Conservation (phyloP, 2,888 invertebrate species). For the Dorcus parallelipipedus region DNA sequence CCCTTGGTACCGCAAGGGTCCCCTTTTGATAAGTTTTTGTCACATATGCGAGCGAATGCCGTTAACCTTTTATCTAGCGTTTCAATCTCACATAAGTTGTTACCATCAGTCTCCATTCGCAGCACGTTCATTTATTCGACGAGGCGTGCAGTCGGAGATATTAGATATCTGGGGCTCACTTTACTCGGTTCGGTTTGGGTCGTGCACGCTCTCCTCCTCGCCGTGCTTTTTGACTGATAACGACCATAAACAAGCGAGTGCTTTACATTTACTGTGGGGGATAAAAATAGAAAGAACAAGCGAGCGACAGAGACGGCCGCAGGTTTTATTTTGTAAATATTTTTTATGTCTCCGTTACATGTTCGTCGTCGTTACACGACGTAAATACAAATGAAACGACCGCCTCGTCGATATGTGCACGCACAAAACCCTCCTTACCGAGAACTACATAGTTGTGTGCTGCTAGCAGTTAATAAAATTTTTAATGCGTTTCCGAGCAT, state of each 20-base stretch:
- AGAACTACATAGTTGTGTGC: no score
- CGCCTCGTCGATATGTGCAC: no score
- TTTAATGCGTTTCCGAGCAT: no score
- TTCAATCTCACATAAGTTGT: constrained; percentile 35
- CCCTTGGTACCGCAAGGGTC: constrained; percentile 25
- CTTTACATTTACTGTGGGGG: constrained; percentile 8
- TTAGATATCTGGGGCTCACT: constrained; percentile 26
- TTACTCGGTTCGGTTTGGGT: neutral
- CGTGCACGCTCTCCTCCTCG: neutral
- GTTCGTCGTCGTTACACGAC: no score
- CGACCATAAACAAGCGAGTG: constrained; percentile 11
- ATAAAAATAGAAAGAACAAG: neutral
- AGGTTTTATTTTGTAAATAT: no score
- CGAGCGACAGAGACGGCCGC: no score
- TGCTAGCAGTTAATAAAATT: no score
- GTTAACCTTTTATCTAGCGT: constrained; percentile 38
- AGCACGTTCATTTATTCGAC: constrained; percentile 35
- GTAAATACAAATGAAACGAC: no score
- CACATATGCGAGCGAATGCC: constrained; percentile 35
- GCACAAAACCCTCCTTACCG: no score
- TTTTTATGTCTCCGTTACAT: no score
- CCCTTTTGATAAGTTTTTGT: constrained; percentile 30
- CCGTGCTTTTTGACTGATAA: constrained; percentile 12
- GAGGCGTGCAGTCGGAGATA: constrained; percentile 30
- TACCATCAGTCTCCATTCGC: constrained; percentile 37